Percentiles rank a stretch among this genome's conserved stretches.
Conservation (phyloP, 1,140 invertebrate genomes). For the Macrobrachium nipponense region DNA sequence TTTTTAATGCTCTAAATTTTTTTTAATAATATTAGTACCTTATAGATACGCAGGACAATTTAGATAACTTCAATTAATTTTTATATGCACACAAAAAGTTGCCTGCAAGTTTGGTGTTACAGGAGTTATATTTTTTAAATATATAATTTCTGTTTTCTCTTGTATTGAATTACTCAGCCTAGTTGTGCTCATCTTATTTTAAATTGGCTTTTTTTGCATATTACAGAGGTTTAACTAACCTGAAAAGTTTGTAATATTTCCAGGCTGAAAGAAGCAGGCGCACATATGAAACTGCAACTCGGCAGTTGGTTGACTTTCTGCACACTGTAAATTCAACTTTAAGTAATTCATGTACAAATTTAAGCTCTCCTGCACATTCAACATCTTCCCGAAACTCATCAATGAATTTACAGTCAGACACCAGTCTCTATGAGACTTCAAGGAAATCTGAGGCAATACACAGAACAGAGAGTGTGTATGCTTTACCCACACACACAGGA, state of each 20-base stretch:
- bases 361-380: constrained; percentile 31
- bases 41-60: no score
- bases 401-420: neutral
- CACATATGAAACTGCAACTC: constrained; percentile 52
- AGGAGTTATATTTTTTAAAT: no score
- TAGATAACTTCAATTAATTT: no score
- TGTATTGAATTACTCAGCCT: neutral
- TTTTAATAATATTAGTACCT: no score
- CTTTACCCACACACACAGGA: constrained; percentile 41
- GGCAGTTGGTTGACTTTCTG: constrained; percentile 49
- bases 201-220: neutral
- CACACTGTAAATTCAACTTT: constrained; percentile 53
- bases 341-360: constrained; percentile 6
- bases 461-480: constrained; percentile 49
- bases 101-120: no score
- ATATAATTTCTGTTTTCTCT: no score
- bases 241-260: neutral
- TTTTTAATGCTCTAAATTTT: no score
- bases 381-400: constrained; percentile 13
- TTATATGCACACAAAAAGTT: no score
- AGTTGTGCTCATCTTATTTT: neutral
- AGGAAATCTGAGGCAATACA: constrained; percentile 35
- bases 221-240: neutral
- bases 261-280: constrained; percentile 54
- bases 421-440: neutral